Conservation (phyloP, 2,888 invertebrate genomes). For the Leptopilina drosophilae region DNA sequence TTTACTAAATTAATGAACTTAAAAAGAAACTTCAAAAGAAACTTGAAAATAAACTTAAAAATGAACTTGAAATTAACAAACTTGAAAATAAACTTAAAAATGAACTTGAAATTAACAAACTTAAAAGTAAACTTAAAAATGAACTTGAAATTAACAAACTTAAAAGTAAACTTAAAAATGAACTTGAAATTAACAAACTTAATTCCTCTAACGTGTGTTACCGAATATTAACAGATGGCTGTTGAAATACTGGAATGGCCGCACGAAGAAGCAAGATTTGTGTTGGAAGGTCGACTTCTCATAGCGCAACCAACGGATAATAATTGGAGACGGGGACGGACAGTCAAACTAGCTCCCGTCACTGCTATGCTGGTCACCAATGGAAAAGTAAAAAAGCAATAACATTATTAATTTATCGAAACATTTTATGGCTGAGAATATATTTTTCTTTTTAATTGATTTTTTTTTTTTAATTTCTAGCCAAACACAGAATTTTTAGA, state of each 20-base stretch:
- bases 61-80: not conserved
- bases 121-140: no score
- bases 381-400: constrained; percentile 85
- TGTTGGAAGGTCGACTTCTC: constrained; percentile 91
- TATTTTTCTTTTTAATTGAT: not conserved
- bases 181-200: constrained; percentile 8
- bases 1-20: not conserved
- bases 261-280: constrained; percentile 94
- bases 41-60: no score
- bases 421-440: not conserved
- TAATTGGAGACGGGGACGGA: constrained; percentile 93
- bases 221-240: constrained; percentile 82
- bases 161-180: no score
- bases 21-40: no score
- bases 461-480: constrained; percentile 69
- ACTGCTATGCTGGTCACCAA: constrained; percentile 94
- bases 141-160: no score
- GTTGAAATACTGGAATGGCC: constrained; percentile 96
- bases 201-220: not conserved
- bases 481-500: constrained; percentile 85
- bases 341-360: constrained; percentile 91
- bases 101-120: no score
- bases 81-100: constrained; percentile 18
- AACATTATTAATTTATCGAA: not conserved
- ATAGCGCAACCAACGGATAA: constrained; percentile 94